Evolutionary conservation across 2,113 vertebrate species (phyloP), one percentile per base, ranked within the genome.

Genomic region (Actenoides hombroni): DNA sequence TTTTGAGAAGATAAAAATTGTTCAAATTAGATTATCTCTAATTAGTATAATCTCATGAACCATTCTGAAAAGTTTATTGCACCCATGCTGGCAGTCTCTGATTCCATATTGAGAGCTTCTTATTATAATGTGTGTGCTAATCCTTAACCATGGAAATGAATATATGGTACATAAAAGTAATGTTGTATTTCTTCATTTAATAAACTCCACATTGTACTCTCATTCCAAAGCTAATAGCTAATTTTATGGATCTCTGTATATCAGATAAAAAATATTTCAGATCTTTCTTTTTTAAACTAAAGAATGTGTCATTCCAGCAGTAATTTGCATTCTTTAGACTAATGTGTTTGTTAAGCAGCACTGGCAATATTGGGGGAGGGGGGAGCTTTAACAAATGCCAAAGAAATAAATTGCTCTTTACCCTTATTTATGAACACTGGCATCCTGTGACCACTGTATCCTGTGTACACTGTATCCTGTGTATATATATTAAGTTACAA

Each of bases 1-100:
- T 98, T 92, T 95, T 89, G 86, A 97, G 97, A 97, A 97, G 95
- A 98, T 95, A 97, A 98, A 96, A 98, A 98, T 97, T 98, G 97
- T 96, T 98, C 97, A 98, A 98, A 98, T 98, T 97, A 98, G 98
- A 98, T 98, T 98, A 98, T 95, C 94, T 97, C 97, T 98, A 98
- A 98, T 98, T 98, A 98, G 98, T 96, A 96, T 98, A 98, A 98
- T 98, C 97, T 95, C 98, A 96, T 76, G 97, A 98, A 97, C 97
- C 97, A 98, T 98, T 98, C 94, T 96, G 96, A 96, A 97, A 98
- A 98, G 97, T 98, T 97, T 98, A 98, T 98, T 97, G 97, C 96
- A 96, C 97, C 93, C 91, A 76, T 78, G 95, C 97, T 94, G 97
- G 94, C 95, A 93, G 86, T 97, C 95, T 91, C 94, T 93, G 95